Evolutionary conservation across 2,888 invertebrate genomes (phyloP).

Genomic region (Petrolisthes cinctipes): DNA sequence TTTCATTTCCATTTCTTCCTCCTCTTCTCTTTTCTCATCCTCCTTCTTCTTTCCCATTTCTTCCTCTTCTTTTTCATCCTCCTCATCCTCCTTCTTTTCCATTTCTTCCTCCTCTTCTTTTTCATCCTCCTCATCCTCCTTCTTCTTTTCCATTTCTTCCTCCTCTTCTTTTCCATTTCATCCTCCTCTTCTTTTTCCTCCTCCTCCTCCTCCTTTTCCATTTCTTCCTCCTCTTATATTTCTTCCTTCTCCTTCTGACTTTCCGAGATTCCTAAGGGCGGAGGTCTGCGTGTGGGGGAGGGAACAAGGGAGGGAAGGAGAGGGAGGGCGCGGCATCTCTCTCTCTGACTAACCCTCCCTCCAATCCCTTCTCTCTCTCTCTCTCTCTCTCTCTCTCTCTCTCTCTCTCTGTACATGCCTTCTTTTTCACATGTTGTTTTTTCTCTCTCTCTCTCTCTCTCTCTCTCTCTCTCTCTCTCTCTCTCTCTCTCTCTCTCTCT

Average conservation of each 20-base stretch:
- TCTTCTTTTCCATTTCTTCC: neutral
- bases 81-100: neutral
- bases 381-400: neutral
- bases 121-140: neutral
- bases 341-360: neutral
- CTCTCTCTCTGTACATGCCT: neutral
- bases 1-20: neutral
- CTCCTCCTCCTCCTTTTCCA: neutral
- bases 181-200: neutral
- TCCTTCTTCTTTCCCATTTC: neutral
- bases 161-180: no score
- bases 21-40: neutral
- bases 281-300: no score
- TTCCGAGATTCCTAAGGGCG: no score
- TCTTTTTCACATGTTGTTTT: neutral
- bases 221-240: neutral
- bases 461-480: neutral
- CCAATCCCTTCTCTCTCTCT: neutral
- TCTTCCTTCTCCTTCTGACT: neutral
- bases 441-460: neutral
- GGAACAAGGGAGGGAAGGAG: no score
- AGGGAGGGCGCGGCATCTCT: neutral
- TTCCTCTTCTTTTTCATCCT: neutral
- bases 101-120: neutral
- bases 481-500: neutral